A percentile compares a stretch with the other conserved stretches of the same genome.
phyloP scores from a whole-genome alignment of 1,140 invertebrate species.

The Pogonus chalceus region DNA sequence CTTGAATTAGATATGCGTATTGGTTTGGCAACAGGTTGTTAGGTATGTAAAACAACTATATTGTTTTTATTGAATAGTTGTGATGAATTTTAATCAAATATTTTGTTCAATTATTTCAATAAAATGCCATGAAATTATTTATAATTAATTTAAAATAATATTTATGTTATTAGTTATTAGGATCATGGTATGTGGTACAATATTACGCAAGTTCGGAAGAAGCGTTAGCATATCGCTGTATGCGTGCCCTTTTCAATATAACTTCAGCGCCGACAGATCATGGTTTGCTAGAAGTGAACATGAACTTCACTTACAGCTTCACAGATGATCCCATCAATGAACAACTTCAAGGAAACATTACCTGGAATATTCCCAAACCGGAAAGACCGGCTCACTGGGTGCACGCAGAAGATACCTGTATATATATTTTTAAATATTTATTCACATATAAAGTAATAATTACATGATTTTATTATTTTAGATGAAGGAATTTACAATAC shows the following conservation, averaged over 20 bases:
- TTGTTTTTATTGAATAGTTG: background rate
- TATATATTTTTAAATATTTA: background rate
- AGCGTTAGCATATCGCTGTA: conserved; percentile 68
- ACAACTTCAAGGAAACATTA: conserved; percentile 69
- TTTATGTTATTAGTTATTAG: conserved; percentile 67
- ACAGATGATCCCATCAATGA: conserved; percentile 72
- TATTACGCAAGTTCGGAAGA: conserved; percentile 82
- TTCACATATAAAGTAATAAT: background rate
- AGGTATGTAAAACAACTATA: too few species aligned
- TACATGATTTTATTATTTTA: conserved; percentile 31
- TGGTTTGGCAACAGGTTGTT: too few species aligned
- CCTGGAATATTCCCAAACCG: conserved; percentile 66
- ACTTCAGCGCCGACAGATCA: conserved; percentile 25
- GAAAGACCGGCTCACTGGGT: conserved; percentile 69
- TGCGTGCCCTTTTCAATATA: conserved; percentile 64
- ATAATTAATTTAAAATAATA: conserved; percentile 14
- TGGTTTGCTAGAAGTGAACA: conserved; percentile 40
- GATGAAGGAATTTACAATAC: conserved; percentile 85
- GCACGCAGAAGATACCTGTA: conserved; percentile 73
- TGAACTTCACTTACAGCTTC: conserved; percentile 80
- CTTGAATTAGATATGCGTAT: background rate
- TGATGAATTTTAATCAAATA: background rate
- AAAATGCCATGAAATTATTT: conserved; percentile 1
- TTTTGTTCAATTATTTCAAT: background rate
- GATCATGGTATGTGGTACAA: conserved; percentile 71